These are phyloP conservation scores for Sminthurinus signatus DNA, from an alignment of 1,140 invertebrate species.

Conservation along the genomic window DNA sequence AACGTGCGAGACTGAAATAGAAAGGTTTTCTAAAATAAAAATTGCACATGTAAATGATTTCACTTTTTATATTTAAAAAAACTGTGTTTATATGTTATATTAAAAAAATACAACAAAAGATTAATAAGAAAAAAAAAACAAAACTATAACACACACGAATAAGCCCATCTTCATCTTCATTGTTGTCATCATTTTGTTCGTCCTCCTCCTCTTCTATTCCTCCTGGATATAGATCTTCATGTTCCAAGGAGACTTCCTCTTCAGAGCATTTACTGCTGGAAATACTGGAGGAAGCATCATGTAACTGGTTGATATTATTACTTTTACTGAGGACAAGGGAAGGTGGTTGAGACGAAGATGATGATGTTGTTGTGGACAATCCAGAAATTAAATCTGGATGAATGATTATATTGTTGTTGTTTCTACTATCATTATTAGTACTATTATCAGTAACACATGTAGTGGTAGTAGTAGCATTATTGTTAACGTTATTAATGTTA, in stretches of 20 bases:
- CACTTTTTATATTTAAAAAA: no score
- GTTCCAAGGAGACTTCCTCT: conserved; percentile 1
- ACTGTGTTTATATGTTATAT: no score
- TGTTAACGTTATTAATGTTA: no score
- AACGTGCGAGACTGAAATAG: no score
- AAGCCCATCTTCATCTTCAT: neutral
- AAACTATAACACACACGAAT: neutral
- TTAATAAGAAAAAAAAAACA: no score
- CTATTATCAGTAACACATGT: no score
- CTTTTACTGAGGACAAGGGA: neutral
- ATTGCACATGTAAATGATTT: no score
- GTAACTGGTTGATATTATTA: neutral
- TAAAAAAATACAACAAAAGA: no score
- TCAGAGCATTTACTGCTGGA: conserved; percentile 4
- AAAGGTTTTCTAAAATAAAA: no score
- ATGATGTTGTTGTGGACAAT: neutral
- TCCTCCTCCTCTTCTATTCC: neutral
- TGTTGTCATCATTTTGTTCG: neutral
- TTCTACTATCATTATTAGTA: no score
- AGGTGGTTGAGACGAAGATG: neutral
- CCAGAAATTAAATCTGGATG: conserved; percentile 8
- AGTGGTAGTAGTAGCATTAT: no score
- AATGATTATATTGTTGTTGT: neutral
- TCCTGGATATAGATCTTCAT: neutral
- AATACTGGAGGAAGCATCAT: conserved; percentile 3